Base-by-base conservation (phyloP, 1,140 invertebrate genomes). In the Platorchestia sp. region DNA sequence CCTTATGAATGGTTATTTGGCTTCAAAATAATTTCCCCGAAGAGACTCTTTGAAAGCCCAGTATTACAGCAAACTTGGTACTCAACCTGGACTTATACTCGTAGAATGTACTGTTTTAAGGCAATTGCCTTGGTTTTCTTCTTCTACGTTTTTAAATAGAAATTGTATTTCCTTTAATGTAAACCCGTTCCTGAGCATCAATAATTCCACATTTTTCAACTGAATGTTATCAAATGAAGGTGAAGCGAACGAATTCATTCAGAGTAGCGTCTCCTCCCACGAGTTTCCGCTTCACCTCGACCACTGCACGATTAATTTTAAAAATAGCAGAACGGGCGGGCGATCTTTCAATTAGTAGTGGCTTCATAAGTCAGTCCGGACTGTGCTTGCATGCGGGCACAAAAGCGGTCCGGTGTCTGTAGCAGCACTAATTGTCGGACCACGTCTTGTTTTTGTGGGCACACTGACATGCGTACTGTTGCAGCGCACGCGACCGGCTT, bases 381-480 rank as follows among this genome's bases (percentile, higher is more conserved):
- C 44, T 42, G 41, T 90, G 91, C 45, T 93, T 45, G 91, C 91
- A 93, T 93, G 91, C 44, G 41, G 10, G 27, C 91, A 93, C 40
- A 93, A 93, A 93, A 40, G 45, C 43, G 44, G 40, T 93, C 45
- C 43, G 43, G 91, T 47, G 91, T 45, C 91, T 27, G 91, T 44
- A 93, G 45, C 40, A 44, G 91, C 22, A 44, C 45, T 93, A 93
- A 93, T 93, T 93, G 91, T 47, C 43, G 45, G 40, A 27, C 91
- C 7, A 27, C 36, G 91, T 47, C 91, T 40, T 93, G 43, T 93
- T 93, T 93, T 93, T 45, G 59, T 75, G 59, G 40, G 5, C 45
- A 6, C 45, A 7, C 10, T 45, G 44, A 44, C 91, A 45, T 93
- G 91, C 91, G 91, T 93, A 93, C 45, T 47, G 91, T 44, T 42